phyloP scores from a whole-genome alignment of 2,797 vertebrate genomes.

The Macropodus opercularis region DNA sequence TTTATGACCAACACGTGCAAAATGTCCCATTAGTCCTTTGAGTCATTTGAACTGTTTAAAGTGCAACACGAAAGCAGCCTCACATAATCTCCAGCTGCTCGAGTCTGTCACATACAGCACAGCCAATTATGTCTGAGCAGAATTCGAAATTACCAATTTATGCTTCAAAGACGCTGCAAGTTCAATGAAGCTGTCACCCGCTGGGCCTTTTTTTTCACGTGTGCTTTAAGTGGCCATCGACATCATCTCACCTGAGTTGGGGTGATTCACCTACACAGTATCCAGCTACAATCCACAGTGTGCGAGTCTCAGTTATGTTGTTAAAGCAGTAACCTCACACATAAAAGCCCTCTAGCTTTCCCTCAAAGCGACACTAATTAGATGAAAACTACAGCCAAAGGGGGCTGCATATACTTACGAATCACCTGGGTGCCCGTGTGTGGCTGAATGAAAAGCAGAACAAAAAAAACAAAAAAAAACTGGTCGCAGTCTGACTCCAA shows the following conservation, averaged over 20 bases:
- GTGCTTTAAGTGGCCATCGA: conserved; percentile 22
- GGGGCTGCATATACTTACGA: conserved; percentile 52
- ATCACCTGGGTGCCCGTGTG: conserved; percentile 46
- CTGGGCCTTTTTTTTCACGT: conserved; percentile 25
- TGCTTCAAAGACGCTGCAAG: conserved; percentile 19
- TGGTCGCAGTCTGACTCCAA: conserved; percentile 12
- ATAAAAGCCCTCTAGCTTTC: conserved; percentile 64
- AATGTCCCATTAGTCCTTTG: neutral
- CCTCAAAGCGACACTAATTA: conserved; percentile 76
- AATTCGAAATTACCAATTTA: conserved; percentile 22
- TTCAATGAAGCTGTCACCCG: conserved; percentile 29
- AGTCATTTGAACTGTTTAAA: conserved; percentile 1
- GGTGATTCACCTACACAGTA: conserved; percentile 39
- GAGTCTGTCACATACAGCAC: conserved; percentile 15
- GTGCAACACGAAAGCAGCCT: conserved; percentile 15
- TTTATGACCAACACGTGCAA: neutral
- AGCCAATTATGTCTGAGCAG: conserved; percentile 28
- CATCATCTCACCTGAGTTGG: conserved; percentile 54
- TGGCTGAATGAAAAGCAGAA: conserved; percentile 22
- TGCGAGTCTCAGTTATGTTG: conserved; percentile 68
- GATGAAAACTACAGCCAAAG: conserved; percentile 53
- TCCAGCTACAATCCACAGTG: conserved; percentile 44
- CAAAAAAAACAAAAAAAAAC: conserved; percentile 26
- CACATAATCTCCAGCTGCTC: conserved; percentile 4
- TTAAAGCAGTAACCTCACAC: conserved; percentile 71